phyloP scores from a whole-genome alignment of 2,113 vertebrate species.

The Brienomyrus brachyistius region DNA sequence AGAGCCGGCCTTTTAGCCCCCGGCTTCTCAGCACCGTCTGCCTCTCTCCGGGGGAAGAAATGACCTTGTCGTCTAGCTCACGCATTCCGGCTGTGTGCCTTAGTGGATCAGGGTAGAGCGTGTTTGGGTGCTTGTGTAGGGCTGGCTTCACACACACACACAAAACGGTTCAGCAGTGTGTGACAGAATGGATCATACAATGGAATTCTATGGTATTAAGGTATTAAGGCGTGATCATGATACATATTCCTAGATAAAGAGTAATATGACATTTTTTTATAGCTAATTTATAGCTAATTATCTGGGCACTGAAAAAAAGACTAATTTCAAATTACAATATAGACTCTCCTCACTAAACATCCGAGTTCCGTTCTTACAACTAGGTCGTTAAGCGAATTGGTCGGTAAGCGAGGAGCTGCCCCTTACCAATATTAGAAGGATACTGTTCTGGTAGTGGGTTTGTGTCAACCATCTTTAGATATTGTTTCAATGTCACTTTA shows the following conservation, averaged over 20 bases:
- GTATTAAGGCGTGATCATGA: neutral
- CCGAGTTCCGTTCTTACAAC: too few relatives aligned
- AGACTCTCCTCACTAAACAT: too few relatives aligned
- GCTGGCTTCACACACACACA: neutral
- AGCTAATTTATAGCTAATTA: neutral
- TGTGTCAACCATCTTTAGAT: too few relatives aligned
- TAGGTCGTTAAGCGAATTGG: too few relatives aligned
- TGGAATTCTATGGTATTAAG: neutral
- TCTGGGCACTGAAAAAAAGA: neutral
- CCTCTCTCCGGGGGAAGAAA: conserved; percentile 4
- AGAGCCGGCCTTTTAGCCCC: neutral
- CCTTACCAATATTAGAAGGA: too few relatives aligned
- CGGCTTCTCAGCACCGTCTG: neutral
- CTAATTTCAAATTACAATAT: neutral
- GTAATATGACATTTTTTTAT: neutral
- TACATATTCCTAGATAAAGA: neutral
- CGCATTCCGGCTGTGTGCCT: neutral
- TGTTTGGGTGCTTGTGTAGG: neutral
- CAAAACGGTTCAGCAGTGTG: neutral
- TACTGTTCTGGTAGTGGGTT: too few relatives aligned
- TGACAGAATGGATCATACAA: neutral
- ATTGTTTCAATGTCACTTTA: too few relatives aligned
- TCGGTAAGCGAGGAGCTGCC: too few relatives aligned
- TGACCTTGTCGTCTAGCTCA: conserved; percentile 19
- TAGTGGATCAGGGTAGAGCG: neutral